Percentiles rank a stretch among this genome's conserved stretches.
These are phyloP conservation scores for Thumatha senex DNA, from an alignment of 2,888 invertebrate genomes.

Conservation along the genomic window DNA sequence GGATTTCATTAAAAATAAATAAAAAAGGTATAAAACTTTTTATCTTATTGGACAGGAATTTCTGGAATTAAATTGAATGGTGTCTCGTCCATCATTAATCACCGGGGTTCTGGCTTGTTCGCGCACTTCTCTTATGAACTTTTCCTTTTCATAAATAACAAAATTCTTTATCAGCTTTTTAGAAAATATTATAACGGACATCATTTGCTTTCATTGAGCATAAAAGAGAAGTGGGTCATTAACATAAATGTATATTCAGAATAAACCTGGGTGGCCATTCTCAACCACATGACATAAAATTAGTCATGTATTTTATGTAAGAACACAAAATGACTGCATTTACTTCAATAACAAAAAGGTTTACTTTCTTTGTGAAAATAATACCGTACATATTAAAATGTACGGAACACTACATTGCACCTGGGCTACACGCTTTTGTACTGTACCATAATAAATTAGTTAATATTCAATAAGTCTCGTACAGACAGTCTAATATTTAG, in stretches of 20 bases:
- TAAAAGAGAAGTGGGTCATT: background rate
- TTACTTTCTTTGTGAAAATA: too few relatives aligned
- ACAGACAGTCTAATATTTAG: too few relatives aligned
- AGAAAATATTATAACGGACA: slow-evolving; percentile 9
- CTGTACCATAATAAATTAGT: too few relatives aligned
- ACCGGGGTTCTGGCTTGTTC: slow-evolving; percentile 54
- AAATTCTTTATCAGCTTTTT: slow-evolving; percentile 31
- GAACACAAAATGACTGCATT: too few relatives aligned
- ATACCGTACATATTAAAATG: too few relatives aligned
- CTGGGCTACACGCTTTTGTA: too few relatives aligned
- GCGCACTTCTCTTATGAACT: slow-evolving; percentile 49
- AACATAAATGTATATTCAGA: background rate
- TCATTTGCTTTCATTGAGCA: slow-evolving; percentile 6
- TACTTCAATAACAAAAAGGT: too few relatives aligned
- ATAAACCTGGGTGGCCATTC: too few relatives aligned
- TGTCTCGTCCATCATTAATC: slow-evolving; percentile 67
- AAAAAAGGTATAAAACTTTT: slow-evolving; percentile 46
- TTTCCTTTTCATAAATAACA: slow-evolving; percentile 46
- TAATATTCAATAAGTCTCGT: too few relatives aligned
- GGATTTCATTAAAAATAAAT: slow-evolving; percentile 40
- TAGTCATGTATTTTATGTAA: too few relatives aligned
- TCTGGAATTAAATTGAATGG: slow-evolving; percentile 66
- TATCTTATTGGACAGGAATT: slow-evolving; percentile 57
- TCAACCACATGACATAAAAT: too few relatives aligned
- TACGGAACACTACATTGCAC: too few relatives aligned